phyloP scores from a whole-genome alignment of 2,888 invertebrate genomes.

The Galerucella calmariensis region DNA sequence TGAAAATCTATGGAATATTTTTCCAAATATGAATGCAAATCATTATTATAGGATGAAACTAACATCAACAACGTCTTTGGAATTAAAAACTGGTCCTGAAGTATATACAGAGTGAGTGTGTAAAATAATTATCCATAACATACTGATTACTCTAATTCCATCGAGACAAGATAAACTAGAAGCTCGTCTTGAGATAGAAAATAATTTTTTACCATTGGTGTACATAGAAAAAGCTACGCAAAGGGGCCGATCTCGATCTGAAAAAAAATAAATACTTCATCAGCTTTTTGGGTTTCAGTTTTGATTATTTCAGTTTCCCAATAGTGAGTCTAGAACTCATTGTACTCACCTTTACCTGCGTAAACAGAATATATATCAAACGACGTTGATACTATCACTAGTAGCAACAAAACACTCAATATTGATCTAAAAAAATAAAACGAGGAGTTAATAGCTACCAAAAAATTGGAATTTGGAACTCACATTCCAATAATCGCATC shows the following conservation, averaged over 20 bases:
- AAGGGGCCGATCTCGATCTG: conserved; percentile 18
- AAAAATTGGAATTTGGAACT: conserved; percentile 9
- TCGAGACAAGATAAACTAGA: conserved; percentile 43
- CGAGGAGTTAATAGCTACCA: background rate
- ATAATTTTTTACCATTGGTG: conserved; percentile 42
- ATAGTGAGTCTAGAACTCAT: background rate
- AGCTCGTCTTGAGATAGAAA: conserved; percentile 33
- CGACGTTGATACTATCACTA: conserved; percentile 43
- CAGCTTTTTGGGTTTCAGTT: background rate
- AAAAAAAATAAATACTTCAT: background rate
- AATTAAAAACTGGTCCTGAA: conserved; percentile 42
- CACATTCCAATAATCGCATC: conserved; percentile 49
- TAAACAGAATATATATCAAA: conserved; percentile 44
- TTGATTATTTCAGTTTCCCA: background rate
- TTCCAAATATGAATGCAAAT: too few relatives aligned
- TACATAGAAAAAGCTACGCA: conserved; percentile 40
- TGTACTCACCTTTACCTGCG: conserved; percentile 33
- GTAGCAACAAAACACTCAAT: conserved; percentile 36
- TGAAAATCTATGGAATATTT: too few relatives aligned
- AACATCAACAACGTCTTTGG: conserved; percentile 40
- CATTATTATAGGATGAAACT: conserved; percentile 10
- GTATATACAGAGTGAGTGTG: conserved; percentile 57
- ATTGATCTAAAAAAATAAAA: conserved; percentile 37
- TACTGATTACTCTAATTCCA: conserved; percentile 59
- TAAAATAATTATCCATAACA: conserved; percentile 65